Base-by-base conservation (phyloP, 2,888 invertebrate genomes). In the Drosophila subsilvestris region DNA sequence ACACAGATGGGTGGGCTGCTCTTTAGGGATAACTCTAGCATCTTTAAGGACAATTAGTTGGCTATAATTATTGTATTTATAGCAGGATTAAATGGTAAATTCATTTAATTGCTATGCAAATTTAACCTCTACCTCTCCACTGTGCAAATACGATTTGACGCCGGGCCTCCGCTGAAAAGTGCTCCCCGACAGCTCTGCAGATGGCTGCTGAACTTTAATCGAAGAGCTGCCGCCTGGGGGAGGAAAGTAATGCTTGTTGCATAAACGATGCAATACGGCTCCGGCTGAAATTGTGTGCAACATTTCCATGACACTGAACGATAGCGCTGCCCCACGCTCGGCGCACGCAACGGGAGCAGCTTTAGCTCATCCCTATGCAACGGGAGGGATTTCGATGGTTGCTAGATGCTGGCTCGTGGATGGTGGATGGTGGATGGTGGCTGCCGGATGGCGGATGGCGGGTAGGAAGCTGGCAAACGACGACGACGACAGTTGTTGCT, bases 261-360 rank as follows among this genome's bases (percentile, higher is more conserved):
- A 54, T 53, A 47, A 67, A 70, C 42, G 17, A 12, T 44, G 20
- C 27, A 45, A n/a, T 10, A 6, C 18, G 3, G 25, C 25, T 25
- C 27, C 54, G 25, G 69, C 54, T 63, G 53, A 27, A n/a, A n/a
- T n/a, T n/a, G 20, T 44, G 50, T 43, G 51, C 59, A 53, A 51
- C 47, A 32, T 56, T 37, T 70, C 32, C 61, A 74, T 85, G 82
- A 84, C 88, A 87, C 88, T 85, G 88, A 81, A 74, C 78, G 86
- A 85, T 76, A 68, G 59, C 75, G 51, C 73, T 67, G 37, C 37
- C 37, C 37, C 37, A 37, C 37, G 37, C 82, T 85, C 86, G 79
- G 69, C 61, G 63, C 63, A 48, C 56, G 43, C 54, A 54, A 56
- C 51, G 70, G 74, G 65, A 53, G 79, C 78, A 85, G 67, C 76